A percentile compares a stretch with the other conserved stretches of the same genome.
phyloP scores from a whole-genome alignment of 2,888 invertebrate genomes.

The Automeris io region DNA sequence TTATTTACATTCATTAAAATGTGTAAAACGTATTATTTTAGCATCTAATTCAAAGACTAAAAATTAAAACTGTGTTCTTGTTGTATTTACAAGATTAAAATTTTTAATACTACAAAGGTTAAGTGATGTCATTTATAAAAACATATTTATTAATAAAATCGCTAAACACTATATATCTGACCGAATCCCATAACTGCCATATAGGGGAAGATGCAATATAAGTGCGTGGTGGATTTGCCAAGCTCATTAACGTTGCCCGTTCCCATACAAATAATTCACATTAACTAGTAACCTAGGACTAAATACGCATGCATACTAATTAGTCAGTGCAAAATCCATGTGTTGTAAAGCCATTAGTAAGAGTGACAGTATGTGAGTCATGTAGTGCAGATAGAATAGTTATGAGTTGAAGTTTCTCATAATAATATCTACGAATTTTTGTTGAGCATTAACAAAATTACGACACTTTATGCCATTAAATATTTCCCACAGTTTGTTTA shows the following conservation, averaged over 20 bases:
- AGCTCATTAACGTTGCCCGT: slow-evolving; percentile 11
- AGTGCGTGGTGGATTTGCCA: slow-evolving; percentile 7
- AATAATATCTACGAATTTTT: too few species aligned
- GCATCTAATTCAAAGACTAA: too few species aligned
- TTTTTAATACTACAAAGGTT: too few species aligned
- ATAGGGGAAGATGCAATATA: neutral
- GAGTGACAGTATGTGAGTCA: slow-evolving; percentile 13
- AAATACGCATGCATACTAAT: slow-evolving; percentile 5
- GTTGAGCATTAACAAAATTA: too few species aligned
- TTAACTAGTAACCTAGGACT: neutral
- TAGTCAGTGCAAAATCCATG: slow-evolving; percentile 16
- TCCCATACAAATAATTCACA: slow-evolving; percentile 9
- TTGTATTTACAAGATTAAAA: too few species aligned
- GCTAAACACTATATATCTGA: slow-evolving; percentile 9
- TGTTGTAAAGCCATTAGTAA: slow-evolving; percentile 20
- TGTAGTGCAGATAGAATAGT: slow-evolving; percentile 8
- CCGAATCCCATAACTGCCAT: neutral
- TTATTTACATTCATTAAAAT: too few species aligned
- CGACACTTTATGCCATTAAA: too few species aligned
- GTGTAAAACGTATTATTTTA: too few species aligned
- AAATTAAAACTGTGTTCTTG: too few species aligned
- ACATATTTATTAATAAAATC: slow-evolving; percentile 2
- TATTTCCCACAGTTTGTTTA: too few species aligned
- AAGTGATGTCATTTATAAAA: neutral
- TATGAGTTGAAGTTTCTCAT: neutral